A percentile compares a stretch with the other conserved stretches of the same genome.
Conservation (phyloP, 37 sponge, comb jelly and placozoan genomes). For the Spongilla lacustris region DNA sequence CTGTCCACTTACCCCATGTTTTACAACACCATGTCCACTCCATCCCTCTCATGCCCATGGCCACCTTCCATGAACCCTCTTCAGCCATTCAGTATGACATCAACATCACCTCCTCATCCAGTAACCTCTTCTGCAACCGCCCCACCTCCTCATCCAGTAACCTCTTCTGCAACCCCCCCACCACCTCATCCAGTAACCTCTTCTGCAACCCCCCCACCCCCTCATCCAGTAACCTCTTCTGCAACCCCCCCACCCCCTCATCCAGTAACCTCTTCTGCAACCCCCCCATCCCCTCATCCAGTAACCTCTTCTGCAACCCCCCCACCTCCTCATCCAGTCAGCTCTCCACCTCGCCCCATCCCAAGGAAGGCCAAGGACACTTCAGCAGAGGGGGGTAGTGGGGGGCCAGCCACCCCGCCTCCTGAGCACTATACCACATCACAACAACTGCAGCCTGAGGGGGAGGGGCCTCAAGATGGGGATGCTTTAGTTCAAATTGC, state of each 20-base stretch:
- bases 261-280: too few relatives aligned
- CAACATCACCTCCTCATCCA: not conserved
- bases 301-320: not conserved
- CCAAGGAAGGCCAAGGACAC: not conserved
- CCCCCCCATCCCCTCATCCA: too few relatives aligned
- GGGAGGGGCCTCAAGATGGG: not conserved
- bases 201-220: too few relatives aligned
- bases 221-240: not conserved
- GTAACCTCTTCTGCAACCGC: not conserved
- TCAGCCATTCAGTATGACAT: not conserved
- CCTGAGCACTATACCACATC: not conserved
- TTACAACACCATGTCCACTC: not conserved
- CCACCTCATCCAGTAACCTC: not conserved
- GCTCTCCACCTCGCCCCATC: conserved; percentile 11
- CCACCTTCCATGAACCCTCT: not conserved
- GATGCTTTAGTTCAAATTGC: not conserved
- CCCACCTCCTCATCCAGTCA: not conserved
- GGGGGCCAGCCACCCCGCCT: not conserved
- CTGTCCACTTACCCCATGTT: not conserved
- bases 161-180: not conserved
- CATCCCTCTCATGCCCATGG: not conserved
- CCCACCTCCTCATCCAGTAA: not conserved
- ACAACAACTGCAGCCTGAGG: not conserved
- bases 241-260: conserved; percentile 16
- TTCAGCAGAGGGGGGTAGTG: not conserved